Evolutionary conservation across 23 tunicate species (phyloP).

Genomic region (Corella eumyota): DNA sequence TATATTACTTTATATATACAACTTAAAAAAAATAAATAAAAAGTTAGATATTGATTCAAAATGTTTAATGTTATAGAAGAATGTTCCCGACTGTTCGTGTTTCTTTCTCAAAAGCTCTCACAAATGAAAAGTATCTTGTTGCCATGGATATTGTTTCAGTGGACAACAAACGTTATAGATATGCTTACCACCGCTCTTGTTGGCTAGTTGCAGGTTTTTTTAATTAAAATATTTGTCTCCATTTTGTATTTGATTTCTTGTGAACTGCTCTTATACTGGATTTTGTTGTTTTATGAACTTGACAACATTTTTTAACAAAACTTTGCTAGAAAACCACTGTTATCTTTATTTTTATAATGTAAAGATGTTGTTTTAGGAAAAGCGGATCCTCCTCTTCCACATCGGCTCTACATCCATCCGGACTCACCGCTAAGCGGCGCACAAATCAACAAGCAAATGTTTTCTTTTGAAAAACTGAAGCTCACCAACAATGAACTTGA

Average conservation of each 20-base stretch:
- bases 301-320: too few species aligned
- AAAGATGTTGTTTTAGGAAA: too few species aligned
- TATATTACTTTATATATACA: neutral
- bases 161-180: constrained; percentile 85
- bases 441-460: constrained; percentile 76
- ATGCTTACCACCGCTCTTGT: constrained; percentile 87
- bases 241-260: too few species aligned
- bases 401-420: constrained; percentile 70
- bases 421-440: constrained; percentile 75
- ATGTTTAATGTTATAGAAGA: constrained; percentile 25
- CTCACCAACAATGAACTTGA: constrained; percentile 86
- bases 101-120: constrained; percentile 46
- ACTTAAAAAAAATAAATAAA: neutral
- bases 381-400: constrained; percentile 83
- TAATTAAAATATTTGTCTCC: too few species aligned
- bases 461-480: constrained; percentile 88
- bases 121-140: constrained; percentile 49
- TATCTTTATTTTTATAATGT: too few species aligned
- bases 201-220: constrained; percentile 94
- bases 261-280: too few species aligned
- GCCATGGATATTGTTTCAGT: constrained; percentile 95
- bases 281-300: too few species aligned
- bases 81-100: constrained; percentile 97
- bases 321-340: too few species aligned
- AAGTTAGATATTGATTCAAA: neutral